Evolutionary conservation across 2,797 vertebrate genomes (phyloP), one percentile per base, ranked within the genome.

Genomic region (Antennarius maculatus): DNA sequence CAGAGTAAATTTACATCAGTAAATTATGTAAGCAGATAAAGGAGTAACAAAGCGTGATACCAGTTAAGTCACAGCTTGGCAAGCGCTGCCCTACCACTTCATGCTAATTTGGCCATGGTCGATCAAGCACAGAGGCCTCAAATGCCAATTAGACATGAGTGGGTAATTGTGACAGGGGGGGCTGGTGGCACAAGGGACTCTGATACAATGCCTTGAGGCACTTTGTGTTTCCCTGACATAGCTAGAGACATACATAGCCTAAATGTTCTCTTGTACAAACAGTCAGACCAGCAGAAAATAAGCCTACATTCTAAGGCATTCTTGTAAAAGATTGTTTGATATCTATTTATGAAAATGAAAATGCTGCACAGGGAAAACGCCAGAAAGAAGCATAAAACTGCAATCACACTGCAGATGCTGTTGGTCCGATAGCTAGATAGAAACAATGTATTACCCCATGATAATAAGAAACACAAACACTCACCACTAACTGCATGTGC

Each of bases 101-200:
- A 91, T 91, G 91, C 92, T 93, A 93, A 89, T 89, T 86, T 87
- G 88, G 81, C 85, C 89, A 91, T 88, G 92, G 88, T 91, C 88
- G 81, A 93, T 93, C 92, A 92, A 92, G 92, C 93, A 92, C 89
- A 87, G 84, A 92, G 88, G 82, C 89, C 85, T 85, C 83, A 89
- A 91, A 93, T 92, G 86, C 89, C 93, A 93, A 95, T 94, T 94
- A 94, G 92, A 93, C 91, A 89, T 88, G 84, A 92, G 90, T 86
- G 92, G 89, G 91, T 93, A 93, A 94, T 93, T 94, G 93, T 93
- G 88, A 91, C 87, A 23, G 64, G 79, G 88, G 90, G 88, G 77
- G 89, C 90, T 92, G 91, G 90, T 92, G 93, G 92, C 90, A 90
- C 91, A 56, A 75, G 89, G 86, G 91, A 90, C 87, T 83, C 86